A percentile compares a stretch with the other conserved stretches of the same genome.
Conservation (phyloP, 2,888 invertebrate genomes). For the Parnassius orleans region DNA sequence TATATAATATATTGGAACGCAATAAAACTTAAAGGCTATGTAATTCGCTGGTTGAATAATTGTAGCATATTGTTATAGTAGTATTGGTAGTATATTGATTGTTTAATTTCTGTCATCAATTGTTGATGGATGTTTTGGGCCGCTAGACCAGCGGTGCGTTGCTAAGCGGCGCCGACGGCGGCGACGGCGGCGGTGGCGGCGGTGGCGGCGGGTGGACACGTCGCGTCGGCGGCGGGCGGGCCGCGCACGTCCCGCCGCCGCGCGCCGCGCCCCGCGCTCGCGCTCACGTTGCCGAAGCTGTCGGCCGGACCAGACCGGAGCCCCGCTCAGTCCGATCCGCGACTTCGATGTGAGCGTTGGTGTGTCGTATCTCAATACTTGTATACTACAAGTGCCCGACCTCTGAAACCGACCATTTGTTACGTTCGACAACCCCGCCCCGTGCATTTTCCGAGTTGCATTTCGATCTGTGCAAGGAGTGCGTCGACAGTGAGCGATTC, state of each 20-base stretch:
- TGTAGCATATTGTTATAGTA: too few species aligned
- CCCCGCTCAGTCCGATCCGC: constrained; percentile 62
- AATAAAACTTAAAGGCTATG: too few species aligned
- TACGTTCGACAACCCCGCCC: constrained; percentile 79
- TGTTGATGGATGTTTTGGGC: constrained; percentile 27
- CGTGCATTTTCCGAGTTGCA: constrained; percentile 74
- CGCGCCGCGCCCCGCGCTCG: constrained; percentile 32
- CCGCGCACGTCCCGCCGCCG: constrained; percentile 35
- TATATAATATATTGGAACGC: too few species aligned
- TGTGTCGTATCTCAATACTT: constrained; percentile 45
- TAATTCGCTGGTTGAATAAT: too few species aligned
- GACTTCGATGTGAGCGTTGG: constrained; percentile 59
- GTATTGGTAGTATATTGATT: constrained; percentile 2
- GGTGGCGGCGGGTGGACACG: constrained; percentile 33
- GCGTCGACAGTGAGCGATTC: constrained; percentile 56
- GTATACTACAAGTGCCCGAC: constrained; percentile 67
- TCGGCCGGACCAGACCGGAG: constrained; percentile 30
- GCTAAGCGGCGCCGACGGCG: constrained; percentile 58
- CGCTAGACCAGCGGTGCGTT: constrained; percentile 41
- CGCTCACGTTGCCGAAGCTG: constrained; percentile 35
- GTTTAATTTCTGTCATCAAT: constrained; percentile 25
- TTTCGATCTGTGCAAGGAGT: constrained; percentile 70
- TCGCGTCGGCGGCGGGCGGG: constrained; percentile 38
- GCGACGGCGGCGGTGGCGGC: constrained; percentile 55
- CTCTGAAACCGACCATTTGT: constrained; percentile 74